These are phyloP conservation scores for Euplexia lucipara DNA, from an alignment of 2,888 invertebrate genomes.

Conservation along the genomic window DNA sequence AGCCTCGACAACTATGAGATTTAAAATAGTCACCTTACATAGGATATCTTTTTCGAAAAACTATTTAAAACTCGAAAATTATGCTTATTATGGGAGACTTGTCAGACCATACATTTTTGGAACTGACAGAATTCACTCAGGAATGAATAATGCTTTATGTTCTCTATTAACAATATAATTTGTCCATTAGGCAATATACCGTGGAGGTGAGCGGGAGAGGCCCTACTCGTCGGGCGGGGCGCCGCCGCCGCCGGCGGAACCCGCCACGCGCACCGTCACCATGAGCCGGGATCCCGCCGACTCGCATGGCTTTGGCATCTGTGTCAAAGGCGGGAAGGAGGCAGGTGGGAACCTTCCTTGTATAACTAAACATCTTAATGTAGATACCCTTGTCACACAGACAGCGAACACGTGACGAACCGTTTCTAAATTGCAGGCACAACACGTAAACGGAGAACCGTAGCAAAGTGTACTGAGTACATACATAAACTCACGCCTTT, in stretches of 20 bases:
- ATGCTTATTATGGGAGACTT: not conserved
- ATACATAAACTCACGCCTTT: too few species aligned
- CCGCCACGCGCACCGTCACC: slow-evolving; percentile 95
- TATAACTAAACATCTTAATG: slow-evolving; percentile 33
- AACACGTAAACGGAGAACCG: slow-evolving; percentile 6
- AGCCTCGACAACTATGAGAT: not conserved
- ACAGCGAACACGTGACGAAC: slow-evolving; percentile 40
- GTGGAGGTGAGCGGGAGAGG: slow-evolving; percentile 88
- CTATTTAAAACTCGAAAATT: not conserved
- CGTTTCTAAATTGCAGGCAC: slow-evolving; percentile 16
- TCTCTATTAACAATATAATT: slow-evolving; percentile 10
- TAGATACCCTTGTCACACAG: slow-evolving; percentile 46
- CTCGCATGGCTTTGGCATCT: slow-evolving; percentile 96
- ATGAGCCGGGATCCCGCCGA: slow-evolving; percentile 96
- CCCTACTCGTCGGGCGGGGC: slow-evolving; percentile 90
- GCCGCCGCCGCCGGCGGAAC: slow-evolving; percentile 93
- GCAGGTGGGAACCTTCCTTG: slow-evolving; percentile 91
- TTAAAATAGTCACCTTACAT: slow-evolving; percentile 7
- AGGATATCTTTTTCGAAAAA: not conserved
- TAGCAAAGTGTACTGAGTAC: not conserved
- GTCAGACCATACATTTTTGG: not conserved
- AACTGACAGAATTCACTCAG: not conserved
- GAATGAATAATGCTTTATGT: slow-evolving; percentile 2
- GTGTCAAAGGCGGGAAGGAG: slow-evolving; percentile 97
- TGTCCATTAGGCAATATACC: slow-evolving; percentile 89